Evolutionary conservation across 2,888 invertebrate species (phyloP).

Genomic region (Phytoseiulus persimilis): DNA sequence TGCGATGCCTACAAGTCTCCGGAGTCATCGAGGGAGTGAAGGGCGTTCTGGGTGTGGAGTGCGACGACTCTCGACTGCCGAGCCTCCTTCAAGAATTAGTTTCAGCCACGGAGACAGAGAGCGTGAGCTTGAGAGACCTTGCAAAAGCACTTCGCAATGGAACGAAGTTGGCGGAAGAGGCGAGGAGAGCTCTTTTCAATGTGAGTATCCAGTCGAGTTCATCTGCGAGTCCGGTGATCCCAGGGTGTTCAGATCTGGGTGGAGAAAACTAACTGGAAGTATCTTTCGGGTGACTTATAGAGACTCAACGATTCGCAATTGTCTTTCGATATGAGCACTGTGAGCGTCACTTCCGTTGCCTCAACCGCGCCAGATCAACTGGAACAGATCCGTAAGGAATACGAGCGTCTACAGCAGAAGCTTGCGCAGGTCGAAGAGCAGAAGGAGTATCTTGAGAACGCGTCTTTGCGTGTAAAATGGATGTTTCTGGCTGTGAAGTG

Average conservation of each 20-base stretch:
- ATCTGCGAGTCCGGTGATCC: too few relatives aligned
- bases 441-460: neutral
- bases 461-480: neutral
- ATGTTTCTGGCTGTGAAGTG: neutral
- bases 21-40: neutral
- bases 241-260: too few relatives aligned
- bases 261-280: too few relatives aligned
- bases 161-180: slow-evolving; percentile 20
- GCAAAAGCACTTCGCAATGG: slow-evolving; percentile 19
- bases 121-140: slow-evolving; percentile 8
- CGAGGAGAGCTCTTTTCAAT: neutral
- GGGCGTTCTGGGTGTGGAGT: neutral
- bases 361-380: neutral
- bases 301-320: slow-evolving; percentile 12
- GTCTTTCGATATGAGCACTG: slow-evolving; percentile 18
- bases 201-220: neutral
- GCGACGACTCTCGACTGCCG: neutral
- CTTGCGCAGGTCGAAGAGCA: neutral
- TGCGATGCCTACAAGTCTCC: neutral
- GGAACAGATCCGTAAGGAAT: neutral
- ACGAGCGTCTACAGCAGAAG: slow-evolving; percentile 8
- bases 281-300: too few relatives aligned
- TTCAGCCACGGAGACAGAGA: neutral
- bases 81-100: neutral
- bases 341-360: neutral